Base-by-base conservation (phyloP, 1,140 invertebrate genomes). In the Bombus cullumanus region DNA sequence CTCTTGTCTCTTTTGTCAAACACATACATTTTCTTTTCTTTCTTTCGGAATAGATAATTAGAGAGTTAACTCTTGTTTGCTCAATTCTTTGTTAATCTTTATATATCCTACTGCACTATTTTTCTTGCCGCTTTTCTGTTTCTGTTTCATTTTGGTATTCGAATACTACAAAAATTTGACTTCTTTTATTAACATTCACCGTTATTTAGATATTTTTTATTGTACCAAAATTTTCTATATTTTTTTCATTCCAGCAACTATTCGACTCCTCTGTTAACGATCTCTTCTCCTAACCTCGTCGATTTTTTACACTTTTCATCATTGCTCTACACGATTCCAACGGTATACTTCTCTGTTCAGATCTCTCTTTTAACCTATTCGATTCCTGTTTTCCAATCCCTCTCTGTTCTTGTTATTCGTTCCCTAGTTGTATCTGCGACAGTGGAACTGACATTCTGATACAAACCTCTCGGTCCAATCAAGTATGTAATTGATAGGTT, bases 401-500 rank as follows among this genome's bases (percentile, higher is more conserved):
- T 57, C 64, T 37, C 62, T 18, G 8, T 69, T 72, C 37, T 15
- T 28, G 69, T 72, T 72, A n/a, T 41, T 41, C 69, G 75, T 79
- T 59, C 31, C 15, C 57, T 31, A 43, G 25, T 76, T 71, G 68
- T 43, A 79, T 47, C 47, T 34, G 76, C 37, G 39, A 71, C 82
- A 71, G 47, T 84, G 76, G 66, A 79, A 71, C 37, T 79, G 82
- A 84, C 82, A n/a, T 78, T 34, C 76, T 57, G 82, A 78, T 69
- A 71, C 82, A 59, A 79, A 71, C 82, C 82, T n/a, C 76, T 84
- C 82, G 43, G 53, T 37, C 41, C 75, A 62, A 84, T 84, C 66
- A 76, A 78, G 75, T 66, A 53, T 71, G 82, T 84, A 84, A 84
- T 79, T 71, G 75, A 79, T 79, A 79, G 82, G 39, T 41, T 84